Evolutionary conservation across 2,888 invertebrate species (phyloP).

Genomic region (Gortyna flavago): DNA sequence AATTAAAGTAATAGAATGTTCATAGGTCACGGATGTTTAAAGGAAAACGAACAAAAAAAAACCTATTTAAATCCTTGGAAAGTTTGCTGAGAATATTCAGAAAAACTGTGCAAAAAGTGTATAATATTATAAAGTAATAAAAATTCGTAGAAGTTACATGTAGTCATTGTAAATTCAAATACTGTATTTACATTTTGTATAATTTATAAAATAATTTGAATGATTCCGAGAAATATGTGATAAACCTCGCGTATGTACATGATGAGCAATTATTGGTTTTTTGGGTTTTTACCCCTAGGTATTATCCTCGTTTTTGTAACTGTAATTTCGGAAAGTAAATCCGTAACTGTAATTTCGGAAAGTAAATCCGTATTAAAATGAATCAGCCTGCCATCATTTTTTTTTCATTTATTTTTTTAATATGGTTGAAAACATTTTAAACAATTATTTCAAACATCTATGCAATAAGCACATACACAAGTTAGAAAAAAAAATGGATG

Average conservation of each 20-base stretch:
- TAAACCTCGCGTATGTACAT: neutral
- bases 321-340: slow-evolving; percentile 1
- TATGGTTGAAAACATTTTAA: too few relatives aligned
- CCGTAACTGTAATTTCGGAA: slow-evolving; percentile 1
- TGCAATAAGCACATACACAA: too few relatives aligned
- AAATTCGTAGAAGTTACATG: slow-evolving; percentile 42
- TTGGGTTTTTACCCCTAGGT: slow-evolving; percentile 31
- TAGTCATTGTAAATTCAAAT: slow-evolving; percentile 35
- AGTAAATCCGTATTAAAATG: slow-evolving; percentile 2
- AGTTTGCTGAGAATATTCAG: slow-evolving; percentile 11
- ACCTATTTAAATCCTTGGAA: slow-evolving; percentile 26
- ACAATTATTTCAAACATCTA: too few relatives aligned
- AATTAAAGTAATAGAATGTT: slow-evolving; percentile 14
- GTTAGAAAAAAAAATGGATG: too few relatives aligned
- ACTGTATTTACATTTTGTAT: slow-evolving; percentile 13
- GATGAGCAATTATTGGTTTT: slow-evolving; percentile 2
- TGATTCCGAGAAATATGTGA: slow-evolving; percentile 33
- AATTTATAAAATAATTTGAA: neutral
- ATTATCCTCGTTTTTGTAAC: slow-evolving; percentile 12
- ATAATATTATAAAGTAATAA: slow-evolving; percentile 5
- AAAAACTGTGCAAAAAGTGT: slow-evolving; percentile 14
- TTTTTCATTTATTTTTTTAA: too few relatives aligned
- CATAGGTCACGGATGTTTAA: slow-evolving; percentile 3
- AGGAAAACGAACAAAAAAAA: slow-evolving; percentile 20
- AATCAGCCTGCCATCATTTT: neutral